Base-by-base conservation (phyloP, 35 echinoderm and acorn worm species). In the Eucidaris tribuloides region DNA sequence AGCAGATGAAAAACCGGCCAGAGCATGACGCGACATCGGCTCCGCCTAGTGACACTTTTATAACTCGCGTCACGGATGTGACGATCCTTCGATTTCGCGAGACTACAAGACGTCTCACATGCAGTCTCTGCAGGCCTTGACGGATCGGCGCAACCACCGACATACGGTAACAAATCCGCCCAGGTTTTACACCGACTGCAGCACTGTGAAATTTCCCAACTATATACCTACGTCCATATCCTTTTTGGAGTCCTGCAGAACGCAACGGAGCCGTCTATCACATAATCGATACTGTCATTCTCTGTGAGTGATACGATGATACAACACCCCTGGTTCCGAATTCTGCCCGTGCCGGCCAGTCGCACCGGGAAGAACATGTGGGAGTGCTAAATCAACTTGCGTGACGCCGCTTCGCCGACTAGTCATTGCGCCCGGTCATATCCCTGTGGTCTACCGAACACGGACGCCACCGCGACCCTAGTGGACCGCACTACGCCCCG, bases 41-140 rank as follows among this genome's bases (percentile, higher is more conserved):
- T 17, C 68, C 93, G 18, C 90, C 96, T 18, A 83, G 87, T 13
- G 96, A 99, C 58, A 93, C 93, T 62, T 99, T 93, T 71, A 68
- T 76, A 23, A 58, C 62, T 57, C 90, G 96, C 1, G 87, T 99
- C 7, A 88, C 89, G 29, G 77, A 88, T 72, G 96, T 86, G 18
- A 11, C 93, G 45, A 91, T 93, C 54, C 85, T 70, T 30, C 45
- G 96, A 76, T 99, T 99, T 45, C 65, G 84, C 37, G 24, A 89
- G 41, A 92, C 94, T 0, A 32, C 90, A 97, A 49, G 46, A 90
- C 46, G 86, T 97, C 0, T 97, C 79, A 78, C 14, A 65, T 76
- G 9, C 38, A 41, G 37, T 93, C 86, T 6, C 72, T 99, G 24
- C 83, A 99, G 60, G 83, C n/a, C n/a, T n/a, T n/a, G n/a, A n/a